Percentiles rank a stretch among this genome's conserved stretches.
These are phyloP conservation scores for Antidorcas marsupialis DNA, from an alignment of 2,113 vertebrate species.

Conservation along the genomic window DNA sequence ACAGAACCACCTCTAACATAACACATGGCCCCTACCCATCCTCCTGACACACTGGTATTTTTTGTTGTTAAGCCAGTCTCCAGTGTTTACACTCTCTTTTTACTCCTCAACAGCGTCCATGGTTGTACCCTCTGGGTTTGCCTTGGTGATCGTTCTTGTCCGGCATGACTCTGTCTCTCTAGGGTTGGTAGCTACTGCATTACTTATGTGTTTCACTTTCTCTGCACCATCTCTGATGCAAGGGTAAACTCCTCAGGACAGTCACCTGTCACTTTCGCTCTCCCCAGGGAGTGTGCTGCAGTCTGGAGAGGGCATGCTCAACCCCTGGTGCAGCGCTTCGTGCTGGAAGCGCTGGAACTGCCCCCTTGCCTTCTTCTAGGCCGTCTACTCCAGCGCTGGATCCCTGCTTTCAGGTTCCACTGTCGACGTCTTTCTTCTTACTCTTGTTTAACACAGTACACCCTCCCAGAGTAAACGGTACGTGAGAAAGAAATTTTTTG, in stretches of 20 bases:
- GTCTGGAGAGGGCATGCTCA: accelerated
- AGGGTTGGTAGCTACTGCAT: background rate
- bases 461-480: background rate
- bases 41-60: background rate
- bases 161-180: background rate
- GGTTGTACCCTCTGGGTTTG: accelerated
- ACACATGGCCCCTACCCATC: background rate
- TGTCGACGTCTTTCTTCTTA: background rate
- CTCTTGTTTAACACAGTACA: background rate
- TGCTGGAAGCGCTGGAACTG: background rate
- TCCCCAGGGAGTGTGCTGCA: accelerated
- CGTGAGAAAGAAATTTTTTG: too few relatives aligned
- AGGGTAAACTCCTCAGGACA: background rate
- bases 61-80: background rate
- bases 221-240: background rate
- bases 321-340: accelerated
- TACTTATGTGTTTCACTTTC: background rate
- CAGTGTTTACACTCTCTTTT: accelerated
- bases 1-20: accelerated
- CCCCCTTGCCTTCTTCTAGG: background rate
- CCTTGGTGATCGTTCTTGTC: background rate
- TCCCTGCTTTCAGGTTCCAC: background rate
- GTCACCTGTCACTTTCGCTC: accelerated
- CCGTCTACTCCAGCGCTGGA: accelerated
- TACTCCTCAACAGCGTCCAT: accelerated